A percentile compares a stretch with the other conserved stretches of the same genome.
Conservation (phyloP, 2,797 vertebrate genomes). For the Molossus alvarezi region DNA sequence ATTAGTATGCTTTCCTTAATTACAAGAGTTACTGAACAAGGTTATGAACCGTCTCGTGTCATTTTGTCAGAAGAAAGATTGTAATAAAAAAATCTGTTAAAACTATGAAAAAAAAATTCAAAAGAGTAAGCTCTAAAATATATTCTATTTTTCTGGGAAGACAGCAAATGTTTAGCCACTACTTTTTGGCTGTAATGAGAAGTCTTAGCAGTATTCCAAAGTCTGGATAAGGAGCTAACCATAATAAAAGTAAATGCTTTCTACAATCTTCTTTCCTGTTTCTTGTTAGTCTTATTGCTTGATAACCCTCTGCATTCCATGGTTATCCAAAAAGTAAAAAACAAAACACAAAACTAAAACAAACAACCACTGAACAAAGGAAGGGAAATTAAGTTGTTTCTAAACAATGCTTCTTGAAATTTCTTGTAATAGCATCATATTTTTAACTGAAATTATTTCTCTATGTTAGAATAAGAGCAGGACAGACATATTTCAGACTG, state of each 20-base stretch:
- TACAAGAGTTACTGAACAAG: not conserved
- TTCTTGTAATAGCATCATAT: slow-evolving; percentile 18
- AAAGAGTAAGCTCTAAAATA: not conserved
- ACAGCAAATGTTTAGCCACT: not conserved
- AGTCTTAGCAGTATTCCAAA: not conserved
- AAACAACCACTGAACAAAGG: not conserved
- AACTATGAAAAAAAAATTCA: not conserved
- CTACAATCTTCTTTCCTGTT: not conserved
- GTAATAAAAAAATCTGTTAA: not conserved
- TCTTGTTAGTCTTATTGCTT: not conserved
- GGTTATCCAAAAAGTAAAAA: slow-evolving; percentile 19
- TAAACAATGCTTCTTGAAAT: slow-evolving; percentile 11
- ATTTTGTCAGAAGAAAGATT: slow-evolving; percentile 48
- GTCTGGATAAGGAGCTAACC: slow-evolving; percentile 6
- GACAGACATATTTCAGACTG: not conserved
- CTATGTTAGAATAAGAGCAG: not conserved
- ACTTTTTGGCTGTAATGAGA: not conserved
- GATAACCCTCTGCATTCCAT: not conserved
- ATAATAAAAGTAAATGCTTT: not conserved
- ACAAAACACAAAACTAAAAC: not conserved
- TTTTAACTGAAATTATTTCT: slow-evolving; percentile 42
- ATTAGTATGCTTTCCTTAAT: slow-evolving; percentile 63
- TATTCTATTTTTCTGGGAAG: not conserved
- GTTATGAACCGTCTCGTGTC: slow-evolving; percentile 31
- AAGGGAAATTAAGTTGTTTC: not conserved